Conservation (phyloP, 2,113 vertebrate species). For the Verasper variegatus region DNA sequence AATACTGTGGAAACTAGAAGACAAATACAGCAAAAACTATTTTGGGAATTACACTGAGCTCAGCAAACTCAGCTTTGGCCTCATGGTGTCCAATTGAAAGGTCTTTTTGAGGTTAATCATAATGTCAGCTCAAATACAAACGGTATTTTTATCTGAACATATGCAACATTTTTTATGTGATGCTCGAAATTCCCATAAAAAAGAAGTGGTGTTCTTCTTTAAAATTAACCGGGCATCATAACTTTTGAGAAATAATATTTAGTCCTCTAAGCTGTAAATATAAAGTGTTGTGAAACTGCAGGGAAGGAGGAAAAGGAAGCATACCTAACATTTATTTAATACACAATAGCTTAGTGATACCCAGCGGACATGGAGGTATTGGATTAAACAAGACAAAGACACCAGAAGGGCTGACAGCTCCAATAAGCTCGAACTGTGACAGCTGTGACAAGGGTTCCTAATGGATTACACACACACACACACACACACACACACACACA, state of each 20-base stretch:
- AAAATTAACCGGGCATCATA: not conserved
- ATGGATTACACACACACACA: conserved; percentile 14
- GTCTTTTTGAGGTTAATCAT: conserved; percentile 20
- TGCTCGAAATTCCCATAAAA: not conserved
- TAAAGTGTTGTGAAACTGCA: not conserved
- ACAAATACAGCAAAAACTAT: conserved; percentile 18
- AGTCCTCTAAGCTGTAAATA: not conserved
- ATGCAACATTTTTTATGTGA: not conserved
- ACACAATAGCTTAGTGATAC: conserved; percentile 8
- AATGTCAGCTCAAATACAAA: conserved; percentile 20
- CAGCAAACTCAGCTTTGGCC: conserved; percentile 12
- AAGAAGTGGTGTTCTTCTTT: not conserved
- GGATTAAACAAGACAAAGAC: conserved; percentile 39
- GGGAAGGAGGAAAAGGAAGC: not conserved
- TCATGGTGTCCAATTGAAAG: conserved; percentile 9
- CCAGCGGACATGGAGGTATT: conserved; percentile 12
- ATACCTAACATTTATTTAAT: not conserved
- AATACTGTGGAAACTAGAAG: conserved; percentile 28
- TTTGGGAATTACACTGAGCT: conserved; percentile 14
- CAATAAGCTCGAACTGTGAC: conserved; percentile 39
- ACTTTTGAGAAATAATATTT: not conserved
- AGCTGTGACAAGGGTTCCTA: conserved; percentile 42
- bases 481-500: conserved; percentile 15
- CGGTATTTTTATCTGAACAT: not conserved
- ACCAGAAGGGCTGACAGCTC: conserved; percentile 38